Evolutionary conservation across 2,888 invertebrate genomes (phyloP).

Genomic region (Bimastos eiseni): DNA sequence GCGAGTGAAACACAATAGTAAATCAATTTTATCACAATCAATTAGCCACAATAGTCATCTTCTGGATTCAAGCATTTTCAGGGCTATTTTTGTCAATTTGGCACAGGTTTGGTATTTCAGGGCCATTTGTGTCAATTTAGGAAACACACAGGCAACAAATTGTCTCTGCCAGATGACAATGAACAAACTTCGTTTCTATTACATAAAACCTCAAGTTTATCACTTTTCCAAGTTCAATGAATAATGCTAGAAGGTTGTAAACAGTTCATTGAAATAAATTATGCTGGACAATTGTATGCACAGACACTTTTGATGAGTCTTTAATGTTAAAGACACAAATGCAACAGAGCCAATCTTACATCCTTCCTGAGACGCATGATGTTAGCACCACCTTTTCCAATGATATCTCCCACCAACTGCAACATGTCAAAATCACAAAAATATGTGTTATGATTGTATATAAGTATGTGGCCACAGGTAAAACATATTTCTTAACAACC

Average conservation of each 20-base stretch:
- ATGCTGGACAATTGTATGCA: not conserved
- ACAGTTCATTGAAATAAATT: not conserved
- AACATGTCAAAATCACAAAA: conserved; percentile 20
- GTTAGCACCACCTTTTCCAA: conserved; percentile 96
- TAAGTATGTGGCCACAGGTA: too few species aligned
- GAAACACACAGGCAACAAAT: too few species aligned
- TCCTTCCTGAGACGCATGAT: conserved; percentile 92
- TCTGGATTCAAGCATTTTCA: too few species aligned
- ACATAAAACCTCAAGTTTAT: not conserved
- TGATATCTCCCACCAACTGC: conserved; percentile 85
- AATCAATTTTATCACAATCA: too few species aligned
- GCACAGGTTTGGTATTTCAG: too few species aligned
- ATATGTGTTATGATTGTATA: not conserved
- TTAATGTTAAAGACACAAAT: not conserved
- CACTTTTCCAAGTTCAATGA: not conserved
- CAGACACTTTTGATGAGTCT: not conserved
- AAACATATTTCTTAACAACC: too few species aligned
- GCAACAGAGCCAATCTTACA: conserved; percentile 72
- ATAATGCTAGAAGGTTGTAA: not conserved
- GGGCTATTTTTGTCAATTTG: too few species aligned
- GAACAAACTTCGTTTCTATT: not conserved
- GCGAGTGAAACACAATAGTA: too few species aligned
- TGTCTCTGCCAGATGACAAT: too few species aligned
- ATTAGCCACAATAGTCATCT: too few species aligned
- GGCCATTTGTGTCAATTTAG: too few species aligned